These are phyloP conservation scores for Psephotus haematonotus DNA, from an alignment of 2,113 vertebrate species.

Conservation along the genomic window DNA sequence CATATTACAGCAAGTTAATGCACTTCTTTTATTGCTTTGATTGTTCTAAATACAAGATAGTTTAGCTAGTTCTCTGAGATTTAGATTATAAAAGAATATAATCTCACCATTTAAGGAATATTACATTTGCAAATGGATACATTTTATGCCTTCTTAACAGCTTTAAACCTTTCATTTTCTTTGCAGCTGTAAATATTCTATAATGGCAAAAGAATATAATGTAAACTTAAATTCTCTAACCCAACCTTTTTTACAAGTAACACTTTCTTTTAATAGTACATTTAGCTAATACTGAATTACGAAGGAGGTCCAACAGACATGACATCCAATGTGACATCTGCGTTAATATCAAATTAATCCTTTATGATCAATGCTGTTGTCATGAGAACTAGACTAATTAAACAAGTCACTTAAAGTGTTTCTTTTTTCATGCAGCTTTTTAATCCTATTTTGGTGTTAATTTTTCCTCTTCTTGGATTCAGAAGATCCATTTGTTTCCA, in stretches of 20 bases:
- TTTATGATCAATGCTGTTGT: constrained; percentile 13
- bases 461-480: not conserved
- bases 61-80: not conserved
- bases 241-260: not conserved
- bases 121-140: not conserved
- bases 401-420: not conserved
- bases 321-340: not conserved
- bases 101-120: not conserved
- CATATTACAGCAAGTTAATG: not conserved
- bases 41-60: not conserved
- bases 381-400: constrained; percentile 4
- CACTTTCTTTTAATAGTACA: constrained; percentile 33
- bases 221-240: not conserved
- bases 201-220: constrained; percentile 12
- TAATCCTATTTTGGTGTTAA: not conserved
- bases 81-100: not conserved
- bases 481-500: not conserved
- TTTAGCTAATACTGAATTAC: constrained; percentile 47
- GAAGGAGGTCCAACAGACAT: not conserved
- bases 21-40: not conserved
- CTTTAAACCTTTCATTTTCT: constrained; percentile 11
- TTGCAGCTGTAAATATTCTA: constrained; percentile 28
- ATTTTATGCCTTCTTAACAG: constrained; percentile 30
- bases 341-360: constrained; percentile 41
- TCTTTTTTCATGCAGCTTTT: constrained; percentile 15